These are phyloP conservation scores for Caenorhabditis sp. DNA, from an alignment of 2,888 invertebrate species.

Conservation along the genomic window DNA sequence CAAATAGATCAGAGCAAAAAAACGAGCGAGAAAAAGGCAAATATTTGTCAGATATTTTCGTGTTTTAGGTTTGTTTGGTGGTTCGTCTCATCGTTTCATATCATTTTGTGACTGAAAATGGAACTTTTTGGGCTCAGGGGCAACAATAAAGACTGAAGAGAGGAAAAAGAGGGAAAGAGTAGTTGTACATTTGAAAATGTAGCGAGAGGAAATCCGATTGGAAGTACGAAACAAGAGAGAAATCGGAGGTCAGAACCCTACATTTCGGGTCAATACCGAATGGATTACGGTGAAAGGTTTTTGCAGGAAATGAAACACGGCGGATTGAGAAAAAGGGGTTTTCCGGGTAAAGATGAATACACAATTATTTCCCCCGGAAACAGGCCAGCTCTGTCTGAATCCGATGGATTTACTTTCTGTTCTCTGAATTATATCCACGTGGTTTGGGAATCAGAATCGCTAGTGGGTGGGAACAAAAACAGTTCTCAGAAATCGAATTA, in stretches of 20 bases:
- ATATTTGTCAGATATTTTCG: constrained; percentile 36
- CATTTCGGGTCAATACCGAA: neutral
- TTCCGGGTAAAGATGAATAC: no score
- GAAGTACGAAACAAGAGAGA: constrained; percentile 22
- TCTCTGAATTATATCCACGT: neutral
- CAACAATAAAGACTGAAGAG: neutral
- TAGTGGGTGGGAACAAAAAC: neutral
- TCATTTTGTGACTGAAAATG: constrained; percentile 22
- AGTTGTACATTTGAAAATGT: constrained; percentile 11
- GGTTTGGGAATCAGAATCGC: neutral
- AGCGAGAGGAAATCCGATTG: constrained; percentile 16
- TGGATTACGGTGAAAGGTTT: neutral
- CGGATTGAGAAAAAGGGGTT: neutral
- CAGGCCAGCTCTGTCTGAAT: no score
- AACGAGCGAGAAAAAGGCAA: constrained; percentile 34
- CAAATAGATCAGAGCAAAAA: constrained; percentile 23
- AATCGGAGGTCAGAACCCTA: neutral
- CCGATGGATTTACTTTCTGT: no score
- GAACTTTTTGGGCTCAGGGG: constrained; percentile 7
- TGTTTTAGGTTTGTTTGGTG: constrained; percentile 6
- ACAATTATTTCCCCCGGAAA: no score
- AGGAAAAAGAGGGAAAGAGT: constrained; percentile 9
- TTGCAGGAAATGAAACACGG: neutral
- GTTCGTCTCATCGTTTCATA: constrained; percentile 8
- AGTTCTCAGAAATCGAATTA: neutral